Base-by-base conservation (phyloP, 1,140 invertebrate genomes). In the Ephestia elutella region DNA sequence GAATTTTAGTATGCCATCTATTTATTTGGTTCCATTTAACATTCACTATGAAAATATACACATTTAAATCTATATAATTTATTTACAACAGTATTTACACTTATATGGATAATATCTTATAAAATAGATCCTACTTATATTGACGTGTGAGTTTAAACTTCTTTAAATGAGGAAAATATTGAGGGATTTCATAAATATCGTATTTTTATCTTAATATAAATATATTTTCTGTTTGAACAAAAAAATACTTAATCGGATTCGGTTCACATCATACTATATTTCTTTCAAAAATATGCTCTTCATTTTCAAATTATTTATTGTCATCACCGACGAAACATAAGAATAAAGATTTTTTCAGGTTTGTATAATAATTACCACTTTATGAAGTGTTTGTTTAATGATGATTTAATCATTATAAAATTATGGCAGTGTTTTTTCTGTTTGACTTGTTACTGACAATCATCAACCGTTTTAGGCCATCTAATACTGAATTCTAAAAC, bases 1-100 rank as follows among this genome's bases (percentile, higher is more conserved):
- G 54, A 32, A n/a, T 60, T 65, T 60, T 54, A 56, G 50, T 68
- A 77, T 66, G 68, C 67, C 67, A 66, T 75, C 77, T 85, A 83
- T 63, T 87, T 84, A 85, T 79, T 86, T 85, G 85, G 85, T 87
- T 85, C 85, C 82, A 74, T 81, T 86, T 83, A 87, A 87, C 82
- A 81, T 76, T 78, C 58, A 81, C 80, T 87, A 87, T 83, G 80
- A 87, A 87, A 87, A 87, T 87, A 87, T 87, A 87, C 68, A 73
- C 78, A 83, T 75, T 80, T 80, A 80, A 70, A 62, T 72, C 71
- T 76, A 78, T 71, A 65, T 70, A 59, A 61, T 72, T 66, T 78
- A 82, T 79, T 48, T 78, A 78, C 71, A 77, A 66, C 66, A 68
- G 68, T 84, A 86, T 82, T 80, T 86, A 86, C 81, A 83, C 49